Conservation (phyloP, 2,888 invertebrate genomes). For the Andrena trimmerana region DNA sequence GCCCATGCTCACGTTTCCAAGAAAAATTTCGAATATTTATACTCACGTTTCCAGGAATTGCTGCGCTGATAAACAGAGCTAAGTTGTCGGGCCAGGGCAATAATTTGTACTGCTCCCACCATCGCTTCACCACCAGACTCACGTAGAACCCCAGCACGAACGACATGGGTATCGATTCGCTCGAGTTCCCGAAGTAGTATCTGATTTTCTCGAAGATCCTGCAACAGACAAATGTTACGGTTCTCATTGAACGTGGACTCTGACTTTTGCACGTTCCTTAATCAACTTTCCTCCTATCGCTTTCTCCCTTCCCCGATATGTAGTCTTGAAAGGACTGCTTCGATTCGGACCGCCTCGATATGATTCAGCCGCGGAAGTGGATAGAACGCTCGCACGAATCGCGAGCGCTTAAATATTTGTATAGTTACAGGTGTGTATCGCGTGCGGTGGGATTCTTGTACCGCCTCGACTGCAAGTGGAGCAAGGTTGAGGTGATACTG, state of each 20-base stretch:
- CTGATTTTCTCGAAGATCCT: conserved; percentile 95
- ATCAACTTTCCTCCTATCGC: neutral
- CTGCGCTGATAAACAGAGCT: conserved; percentile 96
- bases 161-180: conserved; percentile 96
- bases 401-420: conserved; percentile 41
- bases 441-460: conserved; percentile 40
- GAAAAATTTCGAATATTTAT: conserved; percentile 60
- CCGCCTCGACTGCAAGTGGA: conserved; percentile 56
- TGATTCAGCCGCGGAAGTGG: neutral
- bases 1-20: neutral
- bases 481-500: conserved; percentile 72
- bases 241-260: conserved; percentile 6
- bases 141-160: conserved; percentile 98
- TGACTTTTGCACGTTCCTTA: neutral
- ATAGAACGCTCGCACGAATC: conserved; percentile 1
- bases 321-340: neutral
- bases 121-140: conserved; percentile 95
- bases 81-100: conserved; percentile 97
- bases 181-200: conserved; percentile 94
- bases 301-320: neutral
- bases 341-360: neutral
- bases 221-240: conserved; percentile 78
- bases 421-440: conserved; percentile 26
- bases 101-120: conserved; percentile 98
- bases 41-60: conserved; percentile 95